phyloP scores from a whole-genome alignment of 1,140 invertebrate species.

The Hypothenemus hampei region DNA sequence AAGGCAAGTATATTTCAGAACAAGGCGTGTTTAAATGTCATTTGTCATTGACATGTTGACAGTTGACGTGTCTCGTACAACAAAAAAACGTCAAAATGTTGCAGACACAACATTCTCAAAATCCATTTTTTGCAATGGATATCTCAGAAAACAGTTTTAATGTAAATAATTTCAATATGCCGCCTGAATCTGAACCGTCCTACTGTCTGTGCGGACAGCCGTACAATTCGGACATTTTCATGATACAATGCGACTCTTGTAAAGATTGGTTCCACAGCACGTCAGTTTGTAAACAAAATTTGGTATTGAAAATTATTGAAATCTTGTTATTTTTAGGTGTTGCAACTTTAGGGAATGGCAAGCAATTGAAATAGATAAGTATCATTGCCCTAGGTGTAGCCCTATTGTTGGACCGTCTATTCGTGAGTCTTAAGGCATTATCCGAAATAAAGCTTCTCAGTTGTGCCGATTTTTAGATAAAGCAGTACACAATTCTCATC shows the following conservation, averaged over 20 bases:
- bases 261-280: slow-evolving; percentile 87
- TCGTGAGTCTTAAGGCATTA: slow-evolving; percentile 56
- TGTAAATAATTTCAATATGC: slow-evolving; percentile 33
- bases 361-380: slow-evolving; percentile 79
- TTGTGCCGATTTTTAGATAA: slow-evolving; percentile 57
- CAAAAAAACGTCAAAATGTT: slow-evolving; percentile 32
- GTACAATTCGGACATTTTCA: slow-evolving; percentile 77
- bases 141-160: slow-evolving; percentile 19
- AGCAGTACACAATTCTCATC: slow-evolving; percentile 68
- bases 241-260: slow-evolving; percentile 88
- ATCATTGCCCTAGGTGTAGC: slow-evolving; percentile 79
- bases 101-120: slow-evolving; percentile 30
- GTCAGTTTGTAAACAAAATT: slow-evolving; percentile 54
- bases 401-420: slow-evolving; percentile 67
- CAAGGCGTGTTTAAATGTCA: no score
- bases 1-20: no score
- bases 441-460: neutral
- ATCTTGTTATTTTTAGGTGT: slow-evolving; percentile 59
- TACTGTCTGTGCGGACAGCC: slow-evolving; percentile 81
- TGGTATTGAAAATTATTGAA: slow-evolving; percentile 12
- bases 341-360: slow-evolving; percentile 75
- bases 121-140: slow-evolving; percentile 29
- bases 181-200: slow-evolving; percentile 40
- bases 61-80: no score
- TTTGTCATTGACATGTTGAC: no score